phyloP scores from a whole-genome alignment of 2,888 invertebrate species.

The Crepidodera aurea region DNA sequence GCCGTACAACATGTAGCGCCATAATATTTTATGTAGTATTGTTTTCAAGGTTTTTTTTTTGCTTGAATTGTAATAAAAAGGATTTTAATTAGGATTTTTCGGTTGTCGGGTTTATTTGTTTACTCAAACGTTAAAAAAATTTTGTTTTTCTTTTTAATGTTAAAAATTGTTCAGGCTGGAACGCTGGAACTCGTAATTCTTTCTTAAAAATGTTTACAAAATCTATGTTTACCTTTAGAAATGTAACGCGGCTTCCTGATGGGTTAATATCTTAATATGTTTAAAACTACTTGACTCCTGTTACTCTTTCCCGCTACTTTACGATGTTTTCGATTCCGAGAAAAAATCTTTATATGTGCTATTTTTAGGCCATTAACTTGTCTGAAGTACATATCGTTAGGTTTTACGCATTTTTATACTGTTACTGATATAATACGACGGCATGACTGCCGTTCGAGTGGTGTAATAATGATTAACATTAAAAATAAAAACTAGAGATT shows the following conservation, averaged over 20 bases:
- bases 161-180: too few relatives aligned
- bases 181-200: too few relatives aligned
- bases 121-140: background rate
- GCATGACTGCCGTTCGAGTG: background rate
- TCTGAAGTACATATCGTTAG: slow-evolving; percentile 27
- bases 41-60: background rate
- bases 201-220: slow-evolving; percentile 29
- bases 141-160: too few relatives aligned
- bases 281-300: slow-evolving; percentile 22
- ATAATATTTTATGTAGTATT: slow-evolving; percentile 27
- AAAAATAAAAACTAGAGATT: background rate
- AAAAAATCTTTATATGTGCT: slow-evolving; percentile 17
- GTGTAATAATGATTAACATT: slow-evolving; percentile 19
- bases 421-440: slow-evolving; percentile 21
- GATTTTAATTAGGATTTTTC: too few relatives aligned
- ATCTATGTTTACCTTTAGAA: slow-evolving; percentile 26
- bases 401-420: slow-evolving; percentile 31
- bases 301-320: slow-evolving; percentile 25
- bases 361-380: slow-evolving; percentile 23
- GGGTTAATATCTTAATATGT: slow-evolving; percentile 32
- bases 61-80: too few relatives aligned
- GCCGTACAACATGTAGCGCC: slow-evolving; percentile 8
- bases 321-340: slow-evolving; percentile 27
- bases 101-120: too few relatives aligned
- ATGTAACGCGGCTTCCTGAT: slow-evolving; percentile 16